Evolutionary conservation across 1,140 invertebrate genomes (phyloP).

Genomic region (Drosophila nannoptera): DNA sequence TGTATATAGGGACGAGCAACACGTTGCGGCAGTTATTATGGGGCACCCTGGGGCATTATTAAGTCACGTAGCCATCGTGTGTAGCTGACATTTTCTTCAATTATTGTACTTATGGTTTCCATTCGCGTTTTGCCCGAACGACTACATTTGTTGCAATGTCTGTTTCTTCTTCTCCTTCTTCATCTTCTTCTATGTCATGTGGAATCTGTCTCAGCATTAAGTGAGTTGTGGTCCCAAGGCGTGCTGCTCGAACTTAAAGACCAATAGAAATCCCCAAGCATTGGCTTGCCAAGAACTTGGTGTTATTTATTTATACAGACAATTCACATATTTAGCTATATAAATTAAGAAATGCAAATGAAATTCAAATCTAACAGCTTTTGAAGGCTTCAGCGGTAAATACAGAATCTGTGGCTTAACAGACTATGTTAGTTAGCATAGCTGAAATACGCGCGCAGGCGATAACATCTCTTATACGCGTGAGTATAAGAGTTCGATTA

Average conservation of each 20-base stretch:
- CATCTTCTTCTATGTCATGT: conserved; percentile 24
- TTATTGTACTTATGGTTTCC: conserved; percentile 73
- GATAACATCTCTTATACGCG: conserved; percentile 7
- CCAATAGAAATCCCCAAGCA: neutral
- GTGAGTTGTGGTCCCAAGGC: conserved; percentile 39
- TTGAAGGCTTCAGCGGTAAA: too few species aligned
- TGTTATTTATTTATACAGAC: too few species aligned
- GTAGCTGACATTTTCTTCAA: conserved; percentile 75
- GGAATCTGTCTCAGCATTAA: conserved; percentile 32
- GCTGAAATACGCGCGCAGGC: neutral
- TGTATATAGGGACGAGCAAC: conserved; percentile 43
- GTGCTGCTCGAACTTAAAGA: conserved; percentile 29
- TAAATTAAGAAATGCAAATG: neutral
- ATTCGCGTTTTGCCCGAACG: conserved; percentile 52
- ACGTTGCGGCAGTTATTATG: conserved; percentile 59
- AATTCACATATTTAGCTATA: neutral
- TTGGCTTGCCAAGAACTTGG: too few species aligned
- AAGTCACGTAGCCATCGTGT: conserved; percentile 70
- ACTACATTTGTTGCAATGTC: conserved; percentile 43
- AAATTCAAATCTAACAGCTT: conserved; percentile 8
- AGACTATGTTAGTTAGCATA: conserved; percentile 23
- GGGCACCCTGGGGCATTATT: conserved; percentile 63
- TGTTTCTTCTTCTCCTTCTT: neutral
- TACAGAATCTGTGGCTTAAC: neutral
- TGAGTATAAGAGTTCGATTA: neutral